A percentile compares a stretch with the other conserved stretches of the same genome.
These are phyloP conservation scores for Epinephelus fuscoguttatus DNA, from an alignment of 2,113 vertebrate species.

Conservation along the genomic window DNA sequence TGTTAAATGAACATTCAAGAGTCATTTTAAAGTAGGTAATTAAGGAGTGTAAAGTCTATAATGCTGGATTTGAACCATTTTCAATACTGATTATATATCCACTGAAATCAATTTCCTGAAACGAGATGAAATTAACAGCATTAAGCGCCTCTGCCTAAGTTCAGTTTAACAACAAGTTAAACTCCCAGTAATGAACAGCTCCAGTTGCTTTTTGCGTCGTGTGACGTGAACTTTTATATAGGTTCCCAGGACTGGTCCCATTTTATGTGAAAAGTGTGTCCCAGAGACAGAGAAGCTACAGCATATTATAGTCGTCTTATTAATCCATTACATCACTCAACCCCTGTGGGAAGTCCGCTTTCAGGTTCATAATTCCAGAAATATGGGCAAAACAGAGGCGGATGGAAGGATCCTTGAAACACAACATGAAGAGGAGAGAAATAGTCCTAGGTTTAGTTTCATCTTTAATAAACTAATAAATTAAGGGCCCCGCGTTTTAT, in stretches of 20 bases:
- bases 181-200: background rate
- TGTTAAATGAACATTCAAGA: too few relatives aligned
- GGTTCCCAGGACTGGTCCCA: conserved; percentile 40
- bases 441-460: conserved; percentile 63
- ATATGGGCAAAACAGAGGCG: conserved; percentile 67
- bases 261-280: conserved; percentile 72
- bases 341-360: conserved; percentile 72
- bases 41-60: too few relatives aligned
- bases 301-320: conserved; percentile 81
- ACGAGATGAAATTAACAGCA: background rate
- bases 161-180: conserved; percentile 17
- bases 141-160: background rate
- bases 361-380: conserved; percentile 77
- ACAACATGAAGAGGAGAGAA: conserved; percentile 50
- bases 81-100: too few relatives aligned
- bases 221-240: conserved; percentile 30
- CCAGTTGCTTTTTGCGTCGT: background rate
- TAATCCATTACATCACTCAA: conserved; percentile 85
- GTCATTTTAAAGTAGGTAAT: too few relatives aligned
- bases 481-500: conserved; percentile 73
- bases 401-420: conserved; percentile 63
- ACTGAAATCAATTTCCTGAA: background rate
- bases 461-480: conserved; percentile 82
- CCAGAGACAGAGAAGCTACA: conserved; percentile 65
- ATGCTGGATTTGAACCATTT: too few relatives aligned